Evolutionary conservation across 2,113 vertebrate species (phyloP).

Genomic region (Sprattus sprattus): DNA sequence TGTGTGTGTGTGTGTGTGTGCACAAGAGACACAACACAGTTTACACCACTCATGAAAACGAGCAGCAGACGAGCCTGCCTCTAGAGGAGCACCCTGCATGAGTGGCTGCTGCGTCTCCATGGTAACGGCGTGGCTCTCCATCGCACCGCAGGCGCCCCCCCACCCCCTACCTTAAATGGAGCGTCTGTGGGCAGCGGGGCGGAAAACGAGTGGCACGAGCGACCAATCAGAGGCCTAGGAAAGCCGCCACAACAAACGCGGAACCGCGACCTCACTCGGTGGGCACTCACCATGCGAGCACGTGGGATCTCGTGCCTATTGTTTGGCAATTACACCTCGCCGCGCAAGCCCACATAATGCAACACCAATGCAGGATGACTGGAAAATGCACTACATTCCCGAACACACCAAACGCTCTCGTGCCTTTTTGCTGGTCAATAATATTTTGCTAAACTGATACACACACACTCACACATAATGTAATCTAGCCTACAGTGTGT

Average conservation of each 20-base stretch:
- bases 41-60: background rate
- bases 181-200: slow-evolving; percentile 49
- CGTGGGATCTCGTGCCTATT: background rate
- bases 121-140: slow-evolving; percentile 51
- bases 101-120: slow-evolving; percentile 48
- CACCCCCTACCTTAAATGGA: slow-evolving; percentile 39
- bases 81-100: background rate
- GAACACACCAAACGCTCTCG: slow-evolving; percentile 6
- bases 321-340: slow-evolving; percentile 9
- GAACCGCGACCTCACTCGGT: background rate
- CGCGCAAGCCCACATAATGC: background rate
- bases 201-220: slow-evolving; percentile 45
- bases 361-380: background rate
- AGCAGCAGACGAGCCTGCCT: background rate
- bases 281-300: background rate
- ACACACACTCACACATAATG: slow-evolving; percentile 15
- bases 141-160: background rate
- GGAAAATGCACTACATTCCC: background rate
- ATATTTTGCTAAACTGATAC: background rate
- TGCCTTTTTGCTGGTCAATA: background rate
- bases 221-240: slow-evolving; percentile 15
- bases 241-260: background rate
- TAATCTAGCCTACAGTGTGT: background rate
- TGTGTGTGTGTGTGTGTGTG: background rate
- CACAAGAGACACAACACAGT: background rate